Evolutionary conservation across 2,888 invertebrate genomes (phyloP), one percentile per base, ranked within the genome.

Genomic region (Brachypterus glaber): DNA sequence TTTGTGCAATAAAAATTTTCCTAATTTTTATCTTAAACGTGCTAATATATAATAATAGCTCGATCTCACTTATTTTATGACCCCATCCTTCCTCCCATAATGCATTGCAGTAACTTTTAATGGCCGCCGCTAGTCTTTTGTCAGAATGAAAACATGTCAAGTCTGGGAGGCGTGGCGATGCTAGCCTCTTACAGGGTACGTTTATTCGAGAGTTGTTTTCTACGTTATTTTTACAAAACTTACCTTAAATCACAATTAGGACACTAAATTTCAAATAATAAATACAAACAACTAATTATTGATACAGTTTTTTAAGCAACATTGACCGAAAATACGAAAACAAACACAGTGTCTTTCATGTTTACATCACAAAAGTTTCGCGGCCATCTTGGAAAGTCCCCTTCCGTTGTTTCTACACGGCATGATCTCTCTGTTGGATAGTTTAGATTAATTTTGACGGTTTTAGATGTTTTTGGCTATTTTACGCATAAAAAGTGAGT

Each of bases 91-190:
- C 38, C 35, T 46, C 53, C 53, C 53, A 53, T 44, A 51, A 52
- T 55, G 53, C 53, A 52, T 40, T 44, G 51, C 44, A 45, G 43
- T 44, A 37, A 50, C 47, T 54, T 47, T 55, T 58, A 58, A 59
- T 59, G 59, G 59, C 59, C 53, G 59, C 59, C 54, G 54, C 53
- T 49, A 48, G 54, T 54, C 58, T 57, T 59, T 59, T 58, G 57
- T 57, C 56, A 58, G 54, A 48, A 52, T 47, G 50, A 54, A 50
- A 55, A 50, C 54, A 51, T 49, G 54, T 41, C 47, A 44, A 45
- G 49, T 13, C 12, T 5, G n/a, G 51, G 40, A 55, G 62, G 63
- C 63, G 63, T 59, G 61, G 62, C 62, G 46, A 44, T 25, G 8
- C 8, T 27, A 46, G 47, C 49, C 49, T 49, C 47, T 36, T 35